These are phyloP conservation scores for Mesoclemmys tuberculata DNA, from an alignment of 2,113 vertebrate species.

Conservation along the genomic window DNA sequence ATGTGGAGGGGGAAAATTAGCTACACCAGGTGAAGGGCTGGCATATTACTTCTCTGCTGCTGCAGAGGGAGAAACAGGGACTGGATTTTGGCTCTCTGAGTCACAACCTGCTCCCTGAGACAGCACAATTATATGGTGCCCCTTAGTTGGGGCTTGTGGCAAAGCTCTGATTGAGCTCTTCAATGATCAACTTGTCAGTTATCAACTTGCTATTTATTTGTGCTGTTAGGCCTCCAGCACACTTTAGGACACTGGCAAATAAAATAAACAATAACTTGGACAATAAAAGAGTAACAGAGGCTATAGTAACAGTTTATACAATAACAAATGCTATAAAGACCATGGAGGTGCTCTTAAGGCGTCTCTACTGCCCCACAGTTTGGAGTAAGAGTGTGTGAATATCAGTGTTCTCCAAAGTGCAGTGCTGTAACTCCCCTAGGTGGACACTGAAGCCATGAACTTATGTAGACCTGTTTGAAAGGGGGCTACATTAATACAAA, in stretches of 20 bases:
- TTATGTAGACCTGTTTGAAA: not conserved
- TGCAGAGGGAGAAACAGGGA: not conserved
- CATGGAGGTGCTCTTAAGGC: not conserved
- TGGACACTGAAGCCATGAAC: not conserved
- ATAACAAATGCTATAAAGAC: conserved; percentile 2
- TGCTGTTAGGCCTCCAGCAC: not conserved
- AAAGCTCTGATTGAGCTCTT: not conserved
- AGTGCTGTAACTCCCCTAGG: not conserved
- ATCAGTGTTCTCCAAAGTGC: not conserved
- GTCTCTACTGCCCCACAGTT: not conserved
- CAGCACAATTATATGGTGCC: not conserved
- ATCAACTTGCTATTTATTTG: conserved; percentile 8
- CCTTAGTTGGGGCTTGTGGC: not conserved
- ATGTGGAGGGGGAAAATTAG: not conserved
- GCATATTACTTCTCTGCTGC: not conserved
- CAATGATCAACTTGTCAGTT: not conserved
- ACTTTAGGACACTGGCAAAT: not conserved
- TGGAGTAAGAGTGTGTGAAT: not conserved
- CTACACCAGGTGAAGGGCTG: not conserved
- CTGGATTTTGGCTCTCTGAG: not conserved
- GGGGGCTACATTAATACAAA: not conserved
- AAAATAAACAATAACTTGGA: not conserved
- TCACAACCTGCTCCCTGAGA: not conserved
- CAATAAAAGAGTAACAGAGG: not conserved
- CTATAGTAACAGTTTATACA: not conserved